phyloP scores from a whole-genome alignment of 2,888 invertebrate genomes.

The Operophtera brumata region DNA sequence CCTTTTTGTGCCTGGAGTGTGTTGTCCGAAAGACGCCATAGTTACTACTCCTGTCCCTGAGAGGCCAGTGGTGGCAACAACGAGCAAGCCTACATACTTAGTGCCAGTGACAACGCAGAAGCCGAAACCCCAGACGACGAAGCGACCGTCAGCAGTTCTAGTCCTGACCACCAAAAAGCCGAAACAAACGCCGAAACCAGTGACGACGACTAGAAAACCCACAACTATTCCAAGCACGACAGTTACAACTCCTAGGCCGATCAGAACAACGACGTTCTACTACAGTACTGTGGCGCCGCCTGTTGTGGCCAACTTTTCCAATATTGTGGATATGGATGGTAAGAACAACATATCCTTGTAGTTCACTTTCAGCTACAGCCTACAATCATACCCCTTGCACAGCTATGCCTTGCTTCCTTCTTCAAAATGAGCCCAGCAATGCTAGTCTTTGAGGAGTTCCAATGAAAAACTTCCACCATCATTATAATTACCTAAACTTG shows the following conservation, averaged over 20 bases:
- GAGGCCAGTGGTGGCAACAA: conserved; percentile 58
- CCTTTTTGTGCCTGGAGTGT: conserved; percentile 94
- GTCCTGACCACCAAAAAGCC: conserved; percentile 59
- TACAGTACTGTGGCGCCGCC: conserved; percentile 59
- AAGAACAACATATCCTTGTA: conserved; percentile 30
- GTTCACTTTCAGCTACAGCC: background rate
- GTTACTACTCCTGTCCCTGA: conserved; percentile 55
- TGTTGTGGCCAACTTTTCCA: conserved; percentile 65
- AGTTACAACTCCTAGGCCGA: conserved; percentile 49
- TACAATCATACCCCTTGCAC: too few relatives aligned
- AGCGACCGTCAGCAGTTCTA: conserved; percentile 53
- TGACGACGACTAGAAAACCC: conserved; percentile 47
- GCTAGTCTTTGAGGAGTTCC: too few relatives aligned
- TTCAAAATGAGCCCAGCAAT: background rate
- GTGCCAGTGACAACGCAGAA: conserved; percentile 66
- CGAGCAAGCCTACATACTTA: conserved; percentile 68
- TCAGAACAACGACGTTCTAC: conserved; percentile 71
- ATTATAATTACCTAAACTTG: too few relatives aligned
- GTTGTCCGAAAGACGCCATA: conserved; percentile 85
- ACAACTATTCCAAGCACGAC: conserved; percentile 43
- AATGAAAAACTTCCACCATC: too few relatives aligned
- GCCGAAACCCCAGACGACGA: conserved; percentile 49
- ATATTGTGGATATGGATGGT: conserved; percentile 80
- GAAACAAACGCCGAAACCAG: conserved; percentile 37
- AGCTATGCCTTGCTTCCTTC: background rate